Evolutionary conservation across 2,888 invertebrate genomes (phyloP), one percentile per base, ranked within the genome.

Genomic region (Andrena trimmerana): DNA sequence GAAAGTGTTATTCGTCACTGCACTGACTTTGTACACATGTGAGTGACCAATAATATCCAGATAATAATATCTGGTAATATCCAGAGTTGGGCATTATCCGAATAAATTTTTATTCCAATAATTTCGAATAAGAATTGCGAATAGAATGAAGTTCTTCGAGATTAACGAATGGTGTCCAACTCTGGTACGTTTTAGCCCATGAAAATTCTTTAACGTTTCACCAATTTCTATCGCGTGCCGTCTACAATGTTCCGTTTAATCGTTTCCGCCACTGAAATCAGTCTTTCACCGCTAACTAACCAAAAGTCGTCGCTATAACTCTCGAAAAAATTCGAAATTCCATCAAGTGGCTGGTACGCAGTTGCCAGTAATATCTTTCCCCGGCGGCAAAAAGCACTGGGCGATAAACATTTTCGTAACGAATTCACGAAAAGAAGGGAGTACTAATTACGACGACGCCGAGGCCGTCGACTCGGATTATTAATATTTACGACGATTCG

Each of bases 401-500:
- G 75, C 81, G 79, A 83, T 86, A 88, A 90, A 88, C 88, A 89
- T 89, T 85, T 79, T 71, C 72, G 70, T 83, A 90, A 86, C 82
- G 78, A 77, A 83, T 78, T 62, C 84, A 78, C 85, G 79, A 80
- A 80, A 84, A 78, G 80, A 78, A 83, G 78, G 75, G 74, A 59
- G 67, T 72, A 79, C 83, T 88, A 88, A 88, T 88, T 88, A 88
- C 85, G 79, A 57, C 77, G 79, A 63, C 72, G 75, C 63, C 86
- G 69, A 68, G 78, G 67, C 74, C 81, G 84, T 76, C 84, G 70
- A 66, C 88, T 79, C 84, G 81, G 84, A 87, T 88, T 88, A 90
- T 90, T 90, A 88, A 89, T 90, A 88, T 89, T 90, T 90, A 89
- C 89, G 89, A 86, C 87, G 77, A 87, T 87, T 88, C 83, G 77